These are phyloP conservation scores for Acheta domesticus DNA, from an alignment of 2,888 invertebrate genomes.

Conservation along the genomic window DNA sequence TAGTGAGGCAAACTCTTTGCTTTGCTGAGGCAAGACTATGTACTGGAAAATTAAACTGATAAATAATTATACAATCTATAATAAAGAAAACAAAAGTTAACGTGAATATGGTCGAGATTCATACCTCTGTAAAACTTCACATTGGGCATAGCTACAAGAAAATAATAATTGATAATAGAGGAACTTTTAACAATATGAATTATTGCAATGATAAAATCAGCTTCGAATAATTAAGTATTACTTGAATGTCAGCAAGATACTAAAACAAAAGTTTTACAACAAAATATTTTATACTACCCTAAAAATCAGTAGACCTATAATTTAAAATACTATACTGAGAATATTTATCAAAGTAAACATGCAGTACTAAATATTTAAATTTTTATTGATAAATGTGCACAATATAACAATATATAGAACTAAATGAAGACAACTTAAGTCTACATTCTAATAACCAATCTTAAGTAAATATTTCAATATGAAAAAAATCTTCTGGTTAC, in stretches of 20 bases:
- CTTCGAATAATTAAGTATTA: too few relatives aligned
- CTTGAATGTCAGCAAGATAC: not conserved
- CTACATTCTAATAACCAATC: too few relatives aligned
- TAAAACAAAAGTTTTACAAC: constrained; percentile 8
- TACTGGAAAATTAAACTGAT: too few relatives aligned
- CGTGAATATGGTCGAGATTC: constrained; percentile 33
- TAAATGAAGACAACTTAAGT: too few relatives aligned
- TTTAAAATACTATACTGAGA: not conserved
- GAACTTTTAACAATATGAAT: not conserved
- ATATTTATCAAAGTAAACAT: too few relatives aligned
- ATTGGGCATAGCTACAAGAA: constrained; percentile 39
- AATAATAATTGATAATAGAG: constrained; percentile 36
- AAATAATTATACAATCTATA: too few relatives aligned
- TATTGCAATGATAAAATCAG: not conserved
- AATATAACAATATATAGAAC: not conserved
- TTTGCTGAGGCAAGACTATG: too few relatives aligned
- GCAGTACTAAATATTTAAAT: not conserved
- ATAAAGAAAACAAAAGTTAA: constrained; percentile 22
- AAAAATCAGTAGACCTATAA: not conserved
- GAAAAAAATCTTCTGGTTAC: too few relatives aligned
- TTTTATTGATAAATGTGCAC: not conserved
- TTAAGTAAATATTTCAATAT: too few relatives aligned
- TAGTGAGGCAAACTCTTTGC: too few relatives aligned
- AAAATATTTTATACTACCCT: constrained; percentile 1
- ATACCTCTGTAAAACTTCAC: constrained; percentile 39